These are phyloP conservation scores for Apocrypta bakeri DNA, from an alignment of 1,140 invertebrate genomes.

Conservation along the genomic window DNA sequence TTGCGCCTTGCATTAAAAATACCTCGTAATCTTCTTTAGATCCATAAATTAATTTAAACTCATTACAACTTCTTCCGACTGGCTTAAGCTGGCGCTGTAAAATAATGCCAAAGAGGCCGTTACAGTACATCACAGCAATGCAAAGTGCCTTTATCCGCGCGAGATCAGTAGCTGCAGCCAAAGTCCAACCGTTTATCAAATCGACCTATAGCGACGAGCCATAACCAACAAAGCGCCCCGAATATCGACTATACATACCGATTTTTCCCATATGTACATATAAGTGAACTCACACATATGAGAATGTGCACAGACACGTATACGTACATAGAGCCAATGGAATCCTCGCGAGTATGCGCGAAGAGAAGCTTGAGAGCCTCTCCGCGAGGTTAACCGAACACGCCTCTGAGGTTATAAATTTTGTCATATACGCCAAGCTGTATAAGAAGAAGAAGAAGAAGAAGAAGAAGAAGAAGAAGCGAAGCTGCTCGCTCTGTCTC, in stretches of 20 bases:
- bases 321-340: background rate
- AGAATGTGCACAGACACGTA: background rate
- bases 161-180: background rate
- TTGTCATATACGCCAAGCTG: constrained; percentile 18
- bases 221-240: too few relatives aligned
- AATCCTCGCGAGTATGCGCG: too few relatives aligned
- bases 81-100: background rate
- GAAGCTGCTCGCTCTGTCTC: background rate
- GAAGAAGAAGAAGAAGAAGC: background rate
- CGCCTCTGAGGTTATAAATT: constrained; percentile 49
- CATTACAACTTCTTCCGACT: constrained; percentile 22
- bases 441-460: constrained; percentile 4
- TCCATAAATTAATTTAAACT: constrained; percentile 42
- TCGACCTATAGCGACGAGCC: too few relatives aligned
- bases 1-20: background rate
- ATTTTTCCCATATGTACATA: background rate
- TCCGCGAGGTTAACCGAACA: constrained; percentile 39
- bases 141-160: background rate
- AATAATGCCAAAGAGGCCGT: constrained; percentile 20
- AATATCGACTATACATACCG: background rate
- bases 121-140: constrained; percentile 33
- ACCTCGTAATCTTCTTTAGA: constrained; percentile 4
- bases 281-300: background rate
- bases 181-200: background rate
- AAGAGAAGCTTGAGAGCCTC: too few relatives aligned